phyloP scores from a whole-genome alignment of 1,140 invertebrate species.

The Bradynema listronoti region DNA sequence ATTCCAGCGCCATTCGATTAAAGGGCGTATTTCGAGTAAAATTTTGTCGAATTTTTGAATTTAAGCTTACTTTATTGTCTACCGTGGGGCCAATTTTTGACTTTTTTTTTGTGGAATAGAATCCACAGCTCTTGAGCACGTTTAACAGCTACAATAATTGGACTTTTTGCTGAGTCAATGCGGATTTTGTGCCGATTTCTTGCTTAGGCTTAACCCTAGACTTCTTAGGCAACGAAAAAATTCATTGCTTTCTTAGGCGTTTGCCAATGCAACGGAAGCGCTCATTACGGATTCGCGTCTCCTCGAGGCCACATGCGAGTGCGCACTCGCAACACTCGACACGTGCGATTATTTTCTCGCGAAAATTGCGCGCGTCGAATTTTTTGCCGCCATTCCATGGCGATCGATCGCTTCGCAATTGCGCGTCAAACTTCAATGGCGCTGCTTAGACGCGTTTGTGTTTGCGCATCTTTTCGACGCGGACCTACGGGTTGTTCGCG shows the following conservation, averaged over 20 bases:
- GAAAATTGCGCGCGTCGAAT: constrained; percentile 25
- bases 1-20: constrained; percentile 22
- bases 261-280: constrained; percentile 19
- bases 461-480: constrained; percentile 19
- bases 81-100: too few species aligned
- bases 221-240: too few species aligned
- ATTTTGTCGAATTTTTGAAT: too few species aligned
- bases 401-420: constrained; percentile 3
- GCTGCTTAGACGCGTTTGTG: constrained; percentile 9
- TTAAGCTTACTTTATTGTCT: too few species aligned
- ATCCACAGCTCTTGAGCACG: too few species aligned
- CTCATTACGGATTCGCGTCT: constrained; percentile 11
- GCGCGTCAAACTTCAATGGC: constrained; percentile 9
- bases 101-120: too few species aligned
- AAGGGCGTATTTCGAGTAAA: constrained; percentile 22
- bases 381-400: constrained; percentile 25
- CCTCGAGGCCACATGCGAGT: constrained; percentile 16
- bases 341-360: constrained; percentile 25
- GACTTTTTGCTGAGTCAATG: too few species aligned
- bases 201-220: too few species aligned
- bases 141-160: too few species aligned
- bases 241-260: too few species aligned
- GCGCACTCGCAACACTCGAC: constrained; percentile 5
- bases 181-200: too few species aligned
- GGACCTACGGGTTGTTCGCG: constrained; percentile 14